A percentile compares a stretch with the other conserved stretches of the same genome.
These are phyloP conservation scores for Parasteatoda lunata DNA, from an alignment of 2,888 invertebrate species.

Conservation along the genomic window DNA sequence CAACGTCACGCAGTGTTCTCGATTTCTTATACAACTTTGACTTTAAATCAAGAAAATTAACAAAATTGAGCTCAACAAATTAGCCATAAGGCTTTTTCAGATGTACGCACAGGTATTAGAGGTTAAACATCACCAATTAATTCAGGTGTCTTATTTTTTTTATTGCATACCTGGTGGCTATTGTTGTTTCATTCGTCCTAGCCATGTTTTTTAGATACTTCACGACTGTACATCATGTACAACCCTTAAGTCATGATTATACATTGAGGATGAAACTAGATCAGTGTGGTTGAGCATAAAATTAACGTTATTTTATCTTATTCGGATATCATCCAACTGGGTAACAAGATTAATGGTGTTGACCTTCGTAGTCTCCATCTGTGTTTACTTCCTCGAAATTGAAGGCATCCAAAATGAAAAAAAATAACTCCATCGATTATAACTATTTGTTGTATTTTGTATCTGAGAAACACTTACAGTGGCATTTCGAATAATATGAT, in stretches of 20 bases:
- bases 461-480: too few relatives aligned
- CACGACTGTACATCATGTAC: neutral
- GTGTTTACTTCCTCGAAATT: neutral
- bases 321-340: neutral
- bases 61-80: neutral
- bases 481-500: too few relatives aligned
- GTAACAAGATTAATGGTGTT: neutral
- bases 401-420: neutral
- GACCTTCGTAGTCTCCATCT: neutral
- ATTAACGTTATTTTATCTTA: neutral
- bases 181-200: neutral
- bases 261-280: neutral
- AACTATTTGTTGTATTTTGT: neutral
- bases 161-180: neutral
- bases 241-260: neutral
- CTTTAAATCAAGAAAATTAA: neutral
- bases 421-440: neutral
- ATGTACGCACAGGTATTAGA: neutral
- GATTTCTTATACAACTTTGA: neutral
- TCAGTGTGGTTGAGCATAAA: neutral
- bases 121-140: conserved; percentile 2
- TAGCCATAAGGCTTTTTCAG: neutral
- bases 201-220: neutral
- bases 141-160: neutral
- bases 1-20: neutral